phyloP scores from a whole-genome alignment of 2,888 invertebrate genomes.

The Acleris cristana region DNA sequence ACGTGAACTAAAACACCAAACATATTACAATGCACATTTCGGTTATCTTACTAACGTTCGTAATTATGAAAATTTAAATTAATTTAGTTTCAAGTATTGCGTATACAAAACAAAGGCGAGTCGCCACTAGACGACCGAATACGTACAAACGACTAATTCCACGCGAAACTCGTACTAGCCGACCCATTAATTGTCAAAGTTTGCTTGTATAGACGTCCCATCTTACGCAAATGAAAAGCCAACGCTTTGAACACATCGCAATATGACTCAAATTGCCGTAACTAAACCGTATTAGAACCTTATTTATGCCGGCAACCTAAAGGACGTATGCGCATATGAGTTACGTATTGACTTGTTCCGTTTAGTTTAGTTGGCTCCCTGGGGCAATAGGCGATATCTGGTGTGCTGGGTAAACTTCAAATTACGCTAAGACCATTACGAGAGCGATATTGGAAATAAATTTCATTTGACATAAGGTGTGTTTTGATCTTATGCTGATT shows the following conservation, averaged over 20 bases:
- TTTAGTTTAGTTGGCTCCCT: constrained; percentile 17
- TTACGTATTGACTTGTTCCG: constrained; percentile 4
- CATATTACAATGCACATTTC: neutral
- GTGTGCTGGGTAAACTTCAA: constrained; percentile 25
- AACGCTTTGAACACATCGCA: constrained; percentile 5
- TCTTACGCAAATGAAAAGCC: neutral
- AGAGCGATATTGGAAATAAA: constrained; percentile 33
- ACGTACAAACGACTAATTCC: constrained; percentile 59
- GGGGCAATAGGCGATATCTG: constrained; percentile 36
- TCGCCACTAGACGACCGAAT: constrained; percentile 39
- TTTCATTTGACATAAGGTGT: constrained; percentile 11
- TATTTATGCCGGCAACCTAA: constrained; percentile 3
- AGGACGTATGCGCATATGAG: constrained; percentile 22
- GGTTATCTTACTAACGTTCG: neutral
- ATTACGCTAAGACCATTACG: constrained; percentile 33
- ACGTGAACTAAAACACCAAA: neutral
- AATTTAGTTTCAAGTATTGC: constrained; percentile 25
- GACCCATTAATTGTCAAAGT: constrained; percentile 69
- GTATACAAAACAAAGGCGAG: constrained; percentile 29
- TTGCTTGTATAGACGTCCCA: constrained; percentile 45
- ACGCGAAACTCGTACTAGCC: constrained; percentile 57
- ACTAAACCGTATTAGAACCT: neutral
- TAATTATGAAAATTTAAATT: constrained; percentile 20
- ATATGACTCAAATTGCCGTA: constrained; percentile 17
- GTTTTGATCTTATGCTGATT: neutral